phyloP scores from a whole-genome alignment of 1,140 invertebrate species.

The Eupeodes corollae region DNA sequence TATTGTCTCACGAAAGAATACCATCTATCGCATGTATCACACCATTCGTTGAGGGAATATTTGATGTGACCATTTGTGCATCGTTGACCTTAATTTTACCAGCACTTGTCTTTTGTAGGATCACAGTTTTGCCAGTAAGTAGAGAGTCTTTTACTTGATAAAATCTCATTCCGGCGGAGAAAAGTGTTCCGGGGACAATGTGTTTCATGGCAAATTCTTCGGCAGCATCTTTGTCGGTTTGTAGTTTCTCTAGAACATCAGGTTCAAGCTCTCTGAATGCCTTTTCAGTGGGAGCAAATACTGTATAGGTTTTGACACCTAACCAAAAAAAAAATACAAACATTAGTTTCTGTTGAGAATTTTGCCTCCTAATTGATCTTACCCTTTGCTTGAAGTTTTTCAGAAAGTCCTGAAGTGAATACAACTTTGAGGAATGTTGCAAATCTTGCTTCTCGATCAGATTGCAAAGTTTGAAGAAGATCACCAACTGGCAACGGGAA shows the following conservation, averaged over 20 bases:
- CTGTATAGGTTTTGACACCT: constrained; percentile 70
- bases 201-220: constrained; percentile 67
- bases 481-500: constrained; percentile 76
- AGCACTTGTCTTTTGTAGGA: constrained; percentile 59
- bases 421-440: constrained; percentile 65
- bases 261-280: constrained; percentile 59
- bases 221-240: constrained; percentile 50
- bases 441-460: constrained; percentile 66
- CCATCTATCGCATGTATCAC: constrained; percentile 76
- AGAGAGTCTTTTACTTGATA: constrained; percentile 71
- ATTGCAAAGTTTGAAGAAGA: constrained; percentile 66
- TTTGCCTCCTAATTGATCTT: no score
- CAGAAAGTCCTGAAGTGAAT: constrained; percentile 58
- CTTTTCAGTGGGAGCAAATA: constrained; percentile 73
- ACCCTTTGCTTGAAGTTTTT: constrained; percentile 47
- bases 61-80: constrained; percentile 61
- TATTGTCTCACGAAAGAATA: constrained; percentile 40
- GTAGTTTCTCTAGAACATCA: constrained; percentile 47
- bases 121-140: constrained; percentile 50
- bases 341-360: constrained; percentile 4
- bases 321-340: constrained; percentile 9
- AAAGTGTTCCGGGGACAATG: constrained; percentile 61
- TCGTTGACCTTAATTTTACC: constrained; percentile 73
- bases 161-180: constrained; percentile 72
- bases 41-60: constrained; percentile 77